Conservation (phyloP, 92 coral and sea anemone species). For the Zoanthus sociatus region DNA sequence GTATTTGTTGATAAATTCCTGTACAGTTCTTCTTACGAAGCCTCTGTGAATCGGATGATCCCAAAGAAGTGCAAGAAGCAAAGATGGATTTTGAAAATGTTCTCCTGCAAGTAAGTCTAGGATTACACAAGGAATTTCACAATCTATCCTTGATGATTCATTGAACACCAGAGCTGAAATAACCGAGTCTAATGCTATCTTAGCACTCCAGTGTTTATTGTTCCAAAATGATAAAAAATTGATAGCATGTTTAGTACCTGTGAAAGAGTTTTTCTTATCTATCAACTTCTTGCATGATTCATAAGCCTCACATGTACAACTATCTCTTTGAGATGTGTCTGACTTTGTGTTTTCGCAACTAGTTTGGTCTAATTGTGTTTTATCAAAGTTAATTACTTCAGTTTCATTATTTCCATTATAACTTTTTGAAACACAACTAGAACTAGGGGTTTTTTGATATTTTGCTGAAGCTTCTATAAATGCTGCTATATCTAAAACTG, state of each 20-base stretch:
- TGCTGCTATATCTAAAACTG: constrained; percentile 75
- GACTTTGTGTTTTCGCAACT: not conserved
- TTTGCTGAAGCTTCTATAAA: constrained; percentile 47
- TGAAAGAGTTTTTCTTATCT: not conserved
- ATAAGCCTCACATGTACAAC: not conserved
- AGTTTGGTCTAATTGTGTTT: not conserved
- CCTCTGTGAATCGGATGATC: constrained; percentile 76
- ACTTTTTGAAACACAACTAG: not conserved
- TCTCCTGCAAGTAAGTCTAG: constrained; percentile 68
- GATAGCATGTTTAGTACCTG: constrained; percentile 58
- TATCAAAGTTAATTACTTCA: not conserved
- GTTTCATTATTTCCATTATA: not conserved
- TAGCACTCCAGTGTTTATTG: constrained; percentile 70
- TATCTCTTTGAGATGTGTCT: not conserved
- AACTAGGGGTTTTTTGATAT: not conserved
- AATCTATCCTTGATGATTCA: constrained; percentile 30
- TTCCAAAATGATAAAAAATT: constrained; percentile 71
- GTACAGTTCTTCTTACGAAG: constrained; percentile 55
- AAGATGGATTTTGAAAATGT: constrained; percentile 79
- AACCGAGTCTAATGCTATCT: constrained; percentile 77
- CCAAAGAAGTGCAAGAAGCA: constrained; percentile 75
- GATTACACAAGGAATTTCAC: constrained; percentile 54
- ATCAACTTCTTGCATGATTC: not conserved
- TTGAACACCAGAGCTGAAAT: constrained; percentile 49
- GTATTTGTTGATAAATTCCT: constrained; percentile 35